phyloP scores from a whole-genome alignment of 2,888 invertebrate genomes.

The Poecilus cupreus region DNA sequence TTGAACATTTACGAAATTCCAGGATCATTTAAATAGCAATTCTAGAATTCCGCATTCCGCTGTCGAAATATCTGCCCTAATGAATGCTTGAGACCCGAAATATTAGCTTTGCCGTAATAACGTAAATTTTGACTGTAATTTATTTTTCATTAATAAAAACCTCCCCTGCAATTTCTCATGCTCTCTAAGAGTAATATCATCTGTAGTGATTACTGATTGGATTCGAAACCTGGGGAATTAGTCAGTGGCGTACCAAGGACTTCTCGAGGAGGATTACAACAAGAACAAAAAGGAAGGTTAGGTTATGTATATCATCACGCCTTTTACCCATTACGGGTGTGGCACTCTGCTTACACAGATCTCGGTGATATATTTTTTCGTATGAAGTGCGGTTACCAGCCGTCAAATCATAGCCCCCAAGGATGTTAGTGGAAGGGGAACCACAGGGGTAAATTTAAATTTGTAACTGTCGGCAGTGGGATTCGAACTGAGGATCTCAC shows the following conservation, averaged over 20 bases:
- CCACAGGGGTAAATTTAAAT: no score
- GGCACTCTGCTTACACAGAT: no score
- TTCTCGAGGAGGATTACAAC: background rate
- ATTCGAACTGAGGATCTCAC: no score
- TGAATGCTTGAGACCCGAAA: slow-evolving; percentile 12
- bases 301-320: no score
- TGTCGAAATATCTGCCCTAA: slow-evolving; percentile 4
- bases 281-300: background rate
- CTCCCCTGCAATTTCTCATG: background rate
- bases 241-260: no score
- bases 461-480: no score
- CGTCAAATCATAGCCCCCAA: no score
- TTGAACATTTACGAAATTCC: slow-evolving; percentile 21
- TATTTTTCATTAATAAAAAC: slow-evolving; percentile 19
- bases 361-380: no score
- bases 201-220: slow-evolving; percentile 20
- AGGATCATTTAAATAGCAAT: background rate
- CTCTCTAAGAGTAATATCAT: background rate
- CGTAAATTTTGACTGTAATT: slow-evolving; percentile 8
- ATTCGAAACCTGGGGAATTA: background rate
- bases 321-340: no score
- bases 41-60: slow-evolving; percentile 3
- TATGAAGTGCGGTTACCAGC: no score
- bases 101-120: slow-evolving; percentile 25
- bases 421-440: no score